phyloP scores from a whole-genome alignment of 30 jellyfish, hydroid and myxozoan species.

The Mastigias papua region DNA sequence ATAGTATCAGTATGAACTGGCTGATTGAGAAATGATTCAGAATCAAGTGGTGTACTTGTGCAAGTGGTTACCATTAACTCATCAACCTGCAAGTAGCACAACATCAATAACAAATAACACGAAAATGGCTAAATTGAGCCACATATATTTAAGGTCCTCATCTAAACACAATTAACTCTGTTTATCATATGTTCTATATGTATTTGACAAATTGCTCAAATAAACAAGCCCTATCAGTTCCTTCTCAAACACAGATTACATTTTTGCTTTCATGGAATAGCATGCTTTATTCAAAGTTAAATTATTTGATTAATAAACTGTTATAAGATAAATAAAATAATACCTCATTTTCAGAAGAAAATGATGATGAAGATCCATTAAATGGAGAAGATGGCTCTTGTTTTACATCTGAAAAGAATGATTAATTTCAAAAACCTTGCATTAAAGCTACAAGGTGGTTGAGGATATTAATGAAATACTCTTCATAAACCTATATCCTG shows the following conservation, averaged over 20 bases:
- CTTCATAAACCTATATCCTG: too few relatives aligned
- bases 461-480: too few relatives aligned
- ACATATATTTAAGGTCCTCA: too few relatives aligned
- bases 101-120: not conserved
- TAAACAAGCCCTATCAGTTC: too few relatives aligned
- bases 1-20: not conserved
- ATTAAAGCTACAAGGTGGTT: too few relatives aligned
- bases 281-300: too few relatives aligned
- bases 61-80: not conserved
- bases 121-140: not conserved
- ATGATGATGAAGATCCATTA: constrained; percentile 18
- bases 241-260: too few relatives aligned
- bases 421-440: too few relatives aligned
- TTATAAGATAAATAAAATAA: not conserved
- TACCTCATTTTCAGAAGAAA: constrained; percentile 56
- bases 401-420: constrained; percentile 23
- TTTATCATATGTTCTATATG: too few relatives aligned
- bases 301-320: not conserved
- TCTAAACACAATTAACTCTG: too few relatives aligned
- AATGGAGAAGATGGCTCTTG: constrained; percentile 60
- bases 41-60: not conserved
- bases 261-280: too few relatives aligned
- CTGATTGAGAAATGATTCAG: constrained; percentile 5
- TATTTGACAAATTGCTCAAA: too few relatives aligned
- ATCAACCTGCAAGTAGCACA: not conserved